phyloP scores from a whole-genome alignment of 2,888 invertebrate genomes.

The Ichneumoninae sp. region DNA sequence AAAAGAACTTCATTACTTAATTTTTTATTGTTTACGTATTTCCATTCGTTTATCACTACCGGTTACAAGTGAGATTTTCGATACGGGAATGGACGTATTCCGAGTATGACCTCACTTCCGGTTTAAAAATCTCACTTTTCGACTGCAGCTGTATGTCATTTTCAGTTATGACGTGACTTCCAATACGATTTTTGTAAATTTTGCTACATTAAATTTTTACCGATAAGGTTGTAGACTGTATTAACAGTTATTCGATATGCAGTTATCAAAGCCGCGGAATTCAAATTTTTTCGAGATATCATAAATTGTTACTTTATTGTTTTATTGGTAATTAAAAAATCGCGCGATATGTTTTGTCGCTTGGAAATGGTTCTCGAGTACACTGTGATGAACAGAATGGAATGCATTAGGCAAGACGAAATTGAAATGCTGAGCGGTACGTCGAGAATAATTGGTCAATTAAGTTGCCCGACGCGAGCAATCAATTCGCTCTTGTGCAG shows the following conservation, averaged over 20 bases:
- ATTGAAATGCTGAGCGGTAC: not conserved
- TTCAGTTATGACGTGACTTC: no score
- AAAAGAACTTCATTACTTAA: no score
- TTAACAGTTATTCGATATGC: not conserved
- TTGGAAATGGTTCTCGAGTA: not conserved
- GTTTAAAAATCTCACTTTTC: no score
- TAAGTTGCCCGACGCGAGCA: slow-evolving; percentile 3
- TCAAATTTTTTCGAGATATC: not conserved
- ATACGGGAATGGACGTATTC: no score
- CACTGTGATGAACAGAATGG: not conserved
- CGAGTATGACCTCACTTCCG: no score
- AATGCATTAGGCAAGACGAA: not conserved
- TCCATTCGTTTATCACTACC: no score
- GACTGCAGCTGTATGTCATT: no score
- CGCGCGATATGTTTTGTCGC: not conserved
- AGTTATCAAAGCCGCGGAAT: not conserved
- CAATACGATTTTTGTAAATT: no score
- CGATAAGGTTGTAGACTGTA: no score
- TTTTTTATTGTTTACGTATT: no score
- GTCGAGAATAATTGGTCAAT: slow-evolving; percentile 20
- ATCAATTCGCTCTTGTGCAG: not conserved
- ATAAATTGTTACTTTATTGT: not conserved
- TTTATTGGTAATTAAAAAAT: not conserved
- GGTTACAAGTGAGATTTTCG: no score
- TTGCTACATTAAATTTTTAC: no score